Evolutionary conservation across 2,888 invertebrate genomes (phyloP).

Genomic region (Polymixis lichenea): DNA sequence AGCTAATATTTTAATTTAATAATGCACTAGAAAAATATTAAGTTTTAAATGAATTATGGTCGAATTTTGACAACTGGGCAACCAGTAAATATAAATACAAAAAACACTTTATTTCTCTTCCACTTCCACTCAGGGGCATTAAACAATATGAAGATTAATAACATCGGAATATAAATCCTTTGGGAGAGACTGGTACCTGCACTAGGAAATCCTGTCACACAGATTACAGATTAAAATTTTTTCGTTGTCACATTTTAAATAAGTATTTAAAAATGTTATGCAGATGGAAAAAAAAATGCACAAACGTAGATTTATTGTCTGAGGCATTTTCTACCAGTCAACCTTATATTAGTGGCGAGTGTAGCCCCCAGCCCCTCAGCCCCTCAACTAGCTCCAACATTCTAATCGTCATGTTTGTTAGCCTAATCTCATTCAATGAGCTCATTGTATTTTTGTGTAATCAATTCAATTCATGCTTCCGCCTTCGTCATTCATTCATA

Average conservation of each 20-base stretch:
- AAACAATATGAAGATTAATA: too few relatives aligned
- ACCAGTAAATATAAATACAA: too few relatives aligned
- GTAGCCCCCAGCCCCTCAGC: background rate
- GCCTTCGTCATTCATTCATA: constrained; percentile 60
- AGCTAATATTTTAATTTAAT: too few relatives aligned
- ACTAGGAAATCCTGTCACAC: too few relatives aligned
- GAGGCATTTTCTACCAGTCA: background rate
- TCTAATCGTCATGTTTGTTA: background rate
- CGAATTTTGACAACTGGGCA: too few relatives aligned
- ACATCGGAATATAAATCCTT: too few relatives aligned
- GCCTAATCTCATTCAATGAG: constrained; percentile 14
- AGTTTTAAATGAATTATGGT: too few relatives aligned
- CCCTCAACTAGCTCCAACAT: background rate
- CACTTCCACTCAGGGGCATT: too few relatives aligned
- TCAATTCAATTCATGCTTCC: constrained; percentile 58
- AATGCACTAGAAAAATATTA: too few relatives aligned
- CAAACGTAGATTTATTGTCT: background rate
- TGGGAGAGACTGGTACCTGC: too few relatives aligned
- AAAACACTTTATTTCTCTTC: too few relatives aligned
- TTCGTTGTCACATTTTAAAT: constrained; percentile 23
- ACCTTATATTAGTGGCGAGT: background rate
- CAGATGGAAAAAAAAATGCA: background rate
- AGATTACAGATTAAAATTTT: background rate
- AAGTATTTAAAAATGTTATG: too few relatives aligned
- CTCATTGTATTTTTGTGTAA: constrained; percentile 45